phyloP scores from a whole-genome alignment of 37 sponge, comb jelly and placozoan species.

The Chondrosia reniformis region DNA sequence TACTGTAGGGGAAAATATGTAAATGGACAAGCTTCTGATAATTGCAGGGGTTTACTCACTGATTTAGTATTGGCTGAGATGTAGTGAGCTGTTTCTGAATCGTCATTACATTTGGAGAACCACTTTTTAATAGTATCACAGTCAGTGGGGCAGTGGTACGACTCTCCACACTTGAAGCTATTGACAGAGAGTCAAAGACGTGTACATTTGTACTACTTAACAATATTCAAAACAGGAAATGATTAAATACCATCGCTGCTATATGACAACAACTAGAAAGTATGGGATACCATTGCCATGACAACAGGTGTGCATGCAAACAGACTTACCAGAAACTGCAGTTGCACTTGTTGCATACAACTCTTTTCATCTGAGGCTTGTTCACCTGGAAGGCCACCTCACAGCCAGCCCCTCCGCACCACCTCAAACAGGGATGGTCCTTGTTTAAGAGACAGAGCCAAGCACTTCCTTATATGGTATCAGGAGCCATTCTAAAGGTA shows the following conservation, averaged over 20 bases:
- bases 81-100: conserved; percentile 87
- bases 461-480: background rate
- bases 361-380: conserved; percentile 44
- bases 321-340: conserved; percentile 55
- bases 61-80: conserved; percentile 86
- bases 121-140: conserved; percentile 64
- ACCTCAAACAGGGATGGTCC: conserved; percentile 62
- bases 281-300: background rate
- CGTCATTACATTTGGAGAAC: conserved; percentile 76
- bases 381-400: conserved; percentile 57
- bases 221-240: background rate
- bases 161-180: conserved; percentile 78
- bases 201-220: background rate
- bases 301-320: background rate
- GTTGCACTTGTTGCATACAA: conserved; percentile 55
- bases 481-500: background rate
- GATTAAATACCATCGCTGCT: no score
- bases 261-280: background rate
- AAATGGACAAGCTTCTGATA: no score
- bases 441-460: background rate
- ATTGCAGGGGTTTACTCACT: conserved; percentile 40
- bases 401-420: conserved; percentile 87
- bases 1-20: background rate
- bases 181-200: background rate
- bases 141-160: conserved; percentile 71